These are phyloP conservation scores for Lophura nycthemera DNA, from an alignment of 2,113 vertebrate genomes.

Conservation along the genomic window DNA sequence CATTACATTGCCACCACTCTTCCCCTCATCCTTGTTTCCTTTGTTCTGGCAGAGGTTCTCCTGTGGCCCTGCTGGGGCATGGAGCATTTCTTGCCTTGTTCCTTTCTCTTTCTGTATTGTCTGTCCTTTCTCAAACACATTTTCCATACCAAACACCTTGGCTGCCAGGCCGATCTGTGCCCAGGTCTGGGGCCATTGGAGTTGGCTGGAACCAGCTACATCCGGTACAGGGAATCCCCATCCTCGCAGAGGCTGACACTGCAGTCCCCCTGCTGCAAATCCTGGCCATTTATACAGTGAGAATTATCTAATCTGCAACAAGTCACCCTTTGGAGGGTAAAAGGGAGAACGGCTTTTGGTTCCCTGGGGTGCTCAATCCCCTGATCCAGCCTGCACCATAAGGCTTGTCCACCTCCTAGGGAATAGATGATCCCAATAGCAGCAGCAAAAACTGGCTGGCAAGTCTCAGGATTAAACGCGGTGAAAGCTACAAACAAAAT, in stretches of 20 bases:
- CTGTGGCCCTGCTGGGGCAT: accelerated
- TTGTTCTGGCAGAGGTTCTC: neutral
- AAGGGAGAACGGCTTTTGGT: neutral
- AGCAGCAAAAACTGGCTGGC: neutral
- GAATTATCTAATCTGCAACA: neutral
- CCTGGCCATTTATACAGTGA: accelerated
- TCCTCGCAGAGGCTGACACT: neutral
- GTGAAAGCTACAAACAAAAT: neutral
- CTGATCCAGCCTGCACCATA: accelerated
- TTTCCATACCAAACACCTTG: neutral
- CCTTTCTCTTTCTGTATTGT: neutral
- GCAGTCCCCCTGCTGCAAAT: accelerated
- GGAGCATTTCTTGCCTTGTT: neutral
- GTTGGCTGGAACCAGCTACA: accelerated
- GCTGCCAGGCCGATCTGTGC: neutral
- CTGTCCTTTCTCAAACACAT: neutral
- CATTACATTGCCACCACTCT: neutral
- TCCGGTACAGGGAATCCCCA: accelerated
- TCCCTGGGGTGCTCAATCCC: neutral
- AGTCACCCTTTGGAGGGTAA: neutral
- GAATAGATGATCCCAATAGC: accelerated
- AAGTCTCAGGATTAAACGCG: neutral
- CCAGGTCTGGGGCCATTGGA: accelerated
- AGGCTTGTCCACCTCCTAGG: accelerated
- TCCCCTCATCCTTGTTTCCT: neutral